These are phyloP conservation scores for Craniophora ligustri DNA, from an alignment of 2,888 invertebrate genomes.

Conservation along the genomic window DNA sequence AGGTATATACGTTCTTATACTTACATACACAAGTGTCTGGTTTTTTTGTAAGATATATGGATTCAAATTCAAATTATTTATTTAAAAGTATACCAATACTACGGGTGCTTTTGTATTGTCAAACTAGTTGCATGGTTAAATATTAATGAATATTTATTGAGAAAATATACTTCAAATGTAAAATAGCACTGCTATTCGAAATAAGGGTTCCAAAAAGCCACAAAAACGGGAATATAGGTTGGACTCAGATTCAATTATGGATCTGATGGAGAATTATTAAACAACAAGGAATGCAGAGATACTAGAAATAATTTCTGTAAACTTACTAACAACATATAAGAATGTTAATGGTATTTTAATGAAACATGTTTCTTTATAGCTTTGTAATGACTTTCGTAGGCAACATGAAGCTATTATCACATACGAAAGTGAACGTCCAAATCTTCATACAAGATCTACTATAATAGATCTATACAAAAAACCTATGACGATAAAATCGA, in stretches of 20 bases:
- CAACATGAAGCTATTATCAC: background rate
- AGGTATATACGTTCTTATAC: no score
- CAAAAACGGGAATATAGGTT: background rate
- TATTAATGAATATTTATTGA: background rate
- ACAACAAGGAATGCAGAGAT: background rate
- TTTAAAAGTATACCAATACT: no score
- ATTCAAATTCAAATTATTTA: no score
- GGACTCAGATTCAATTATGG: background rate
- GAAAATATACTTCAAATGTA: background rate
- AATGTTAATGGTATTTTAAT: conserved; percentile 1
- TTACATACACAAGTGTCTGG: conserved; percentile 19
- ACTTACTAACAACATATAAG: background rate
- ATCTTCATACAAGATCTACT: conserved; percentile 5
- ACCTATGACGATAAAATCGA: conserved; percentile 3
- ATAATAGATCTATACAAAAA: conserved; percentile 13
- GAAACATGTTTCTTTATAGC: background rate
- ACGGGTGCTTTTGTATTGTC: no score
- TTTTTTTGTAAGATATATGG: background rate
- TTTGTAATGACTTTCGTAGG: background rate
- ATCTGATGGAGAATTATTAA: background rate
- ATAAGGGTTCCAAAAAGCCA: background rate
- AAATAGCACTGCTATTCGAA: background rate
- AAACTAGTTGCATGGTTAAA: no score
- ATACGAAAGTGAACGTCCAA: conserved; percentile 12
- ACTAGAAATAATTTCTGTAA: background rate